Conservation (phyloP, 2,797 vertebrate genomes). For the Esox lucius region DNA sequence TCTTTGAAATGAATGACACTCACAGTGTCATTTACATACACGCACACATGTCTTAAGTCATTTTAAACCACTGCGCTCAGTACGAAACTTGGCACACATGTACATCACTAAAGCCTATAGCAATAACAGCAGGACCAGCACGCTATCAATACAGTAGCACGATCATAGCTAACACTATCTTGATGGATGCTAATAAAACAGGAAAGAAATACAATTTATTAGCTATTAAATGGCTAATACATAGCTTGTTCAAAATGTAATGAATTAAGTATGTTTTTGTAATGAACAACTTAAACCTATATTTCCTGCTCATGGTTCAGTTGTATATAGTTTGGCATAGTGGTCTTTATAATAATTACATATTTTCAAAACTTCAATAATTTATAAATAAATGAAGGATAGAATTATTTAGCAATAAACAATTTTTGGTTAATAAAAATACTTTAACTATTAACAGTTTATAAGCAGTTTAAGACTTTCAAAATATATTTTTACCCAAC, state of each 20-base stretch:
- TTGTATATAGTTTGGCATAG: background rate
- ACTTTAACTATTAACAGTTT: constrained; percentile 1
- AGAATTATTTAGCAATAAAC: background rate
- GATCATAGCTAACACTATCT: constrained; percentile 32
- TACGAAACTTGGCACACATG: constrained; percentile 71
- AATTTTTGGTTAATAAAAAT: background rate
- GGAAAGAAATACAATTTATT: constrained; percentile 45
- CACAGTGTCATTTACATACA: constrained; percentile 16
- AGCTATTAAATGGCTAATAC: background rate
- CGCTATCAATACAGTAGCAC: constrained; percentile 64
- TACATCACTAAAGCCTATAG: constrained; percentile 71
- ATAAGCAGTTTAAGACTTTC: background rate
- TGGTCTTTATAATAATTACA: background rate
- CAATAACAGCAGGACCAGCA: constrained; percentile 61
- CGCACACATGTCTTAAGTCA: constrained; percentile 29
- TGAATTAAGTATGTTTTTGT: background rate
- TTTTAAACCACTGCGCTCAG: constrained; percentile 52
- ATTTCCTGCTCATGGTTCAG: background rate
- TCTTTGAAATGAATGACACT: constrained; percentile 71
- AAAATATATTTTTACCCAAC: background rate
- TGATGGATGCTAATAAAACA: constrained; percentile 29
- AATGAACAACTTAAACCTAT: background rate
- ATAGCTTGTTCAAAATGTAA: background rate
- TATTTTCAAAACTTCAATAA: background rate
- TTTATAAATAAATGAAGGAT: background rate